These are phyloP conservation scores for Glareola pratincola DNA, from an alignment of 2,113 vertebrate species.

Conservation along the genomic window DNA sequence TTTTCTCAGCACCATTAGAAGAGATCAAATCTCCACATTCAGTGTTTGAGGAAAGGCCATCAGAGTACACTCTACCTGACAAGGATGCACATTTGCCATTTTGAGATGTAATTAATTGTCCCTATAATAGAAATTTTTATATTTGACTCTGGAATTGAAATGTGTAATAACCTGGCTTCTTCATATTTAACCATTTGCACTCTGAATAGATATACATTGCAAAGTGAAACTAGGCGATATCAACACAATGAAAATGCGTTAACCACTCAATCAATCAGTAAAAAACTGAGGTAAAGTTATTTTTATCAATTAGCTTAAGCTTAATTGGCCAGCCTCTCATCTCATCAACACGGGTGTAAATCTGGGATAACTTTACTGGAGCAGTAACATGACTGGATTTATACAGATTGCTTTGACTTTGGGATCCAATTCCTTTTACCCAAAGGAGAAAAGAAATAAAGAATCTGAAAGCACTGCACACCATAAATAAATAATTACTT, in stretches of 20 bases:
- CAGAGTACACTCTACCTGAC: slow-evolving; percentile 99
- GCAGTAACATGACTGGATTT: fast-evolving
- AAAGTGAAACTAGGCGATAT: slow-evolving; percentile 1
- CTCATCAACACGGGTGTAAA: background rate
- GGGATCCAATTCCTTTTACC: background rate
- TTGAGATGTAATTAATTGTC: slow-evolving; percentile 99
- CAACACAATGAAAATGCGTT: slow-evolving; percentile 16
- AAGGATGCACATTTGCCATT: slow-evolving; percentile 99
- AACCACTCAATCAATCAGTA: slow-evolving; percentile 38
- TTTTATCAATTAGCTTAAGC: slow-evolving; percentile 30
- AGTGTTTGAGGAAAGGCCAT: slow-evolving; percentile 99
- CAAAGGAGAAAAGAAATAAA: background rate
- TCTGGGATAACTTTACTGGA: background rate
- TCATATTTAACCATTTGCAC: slow-evolving; percentile 88
- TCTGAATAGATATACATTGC: slow-evolving; percentile 63
- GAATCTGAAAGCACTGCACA: background rate
- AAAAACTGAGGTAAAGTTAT: slow-evolving; percentile 13
- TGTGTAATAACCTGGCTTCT: slow-evolving; percentile 98
- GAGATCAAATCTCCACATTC: slow-evolving; percentile 99
- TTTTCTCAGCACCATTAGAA: slow-evolving; percentile 99
- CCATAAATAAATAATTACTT: background rate
- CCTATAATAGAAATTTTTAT: slow-evolving; percentile 99
- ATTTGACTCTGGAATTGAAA: slow-evolving; percentile 99
- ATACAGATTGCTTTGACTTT: background rate
- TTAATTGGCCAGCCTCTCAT: background rate